Evolutionary conservation across 2,113 vertebrate genomes (phyloP).

Genomic region (Camelus bactrianus): DNA sequence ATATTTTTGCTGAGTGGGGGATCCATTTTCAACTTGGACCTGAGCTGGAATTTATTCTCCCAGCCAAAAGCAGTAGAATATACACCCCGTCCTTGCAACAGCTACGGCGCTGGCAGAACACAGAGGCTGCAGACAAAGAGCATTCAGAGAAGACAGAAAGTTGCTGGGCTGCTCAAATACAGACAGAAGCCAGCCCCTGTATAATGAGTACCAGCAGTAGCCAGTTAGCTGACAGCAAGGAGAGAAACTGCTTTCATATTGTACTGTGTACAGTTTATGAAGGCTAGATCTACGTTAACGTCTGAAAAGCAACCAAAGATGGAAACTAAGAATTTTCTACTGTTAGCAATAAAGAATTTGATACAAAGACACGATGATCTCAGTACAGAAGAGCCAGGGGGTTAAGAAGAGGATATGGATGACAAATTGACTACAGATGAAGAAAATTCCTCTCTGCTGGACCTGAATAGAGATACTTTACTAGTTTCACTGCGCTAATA

Average conservation of each 20-base stretch:
- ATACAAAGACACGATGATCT: neutral
- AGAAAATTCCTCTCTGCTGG: neutral
- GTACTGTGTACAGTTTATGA: neutral
- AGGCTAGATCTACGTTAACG: neutral
- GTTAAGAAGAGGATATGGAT: neutral
- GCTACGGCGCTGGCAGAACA: conserved; percentile 12
- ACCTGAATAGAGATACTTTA: neutral
- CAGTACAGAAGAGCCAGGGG: neutral
- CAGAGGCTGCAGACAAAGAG: conserved; percentile 42
- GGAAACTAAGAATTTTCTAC: neutral
- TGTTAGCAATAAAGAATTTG: neutral
- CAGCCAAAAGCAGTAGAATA: conserved; percentile 53
- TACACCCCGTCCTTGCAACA: neutral
- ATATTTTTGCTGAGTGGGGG: conserved; percentile 50
- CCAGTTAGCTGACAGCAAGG: conserved; percentile 44
- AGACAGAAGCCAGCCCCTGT: conserved; percentile 67
- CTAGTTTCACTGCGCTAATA: neutral
- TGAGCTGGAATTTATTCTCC: conserved; percentile 64
- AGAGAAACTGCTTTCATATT: neutral
- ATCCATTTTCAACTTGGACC: conserved; percentile 73
- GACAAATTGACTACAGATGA: neutral
- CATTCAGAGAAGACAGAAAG: conserved; percentile 62
- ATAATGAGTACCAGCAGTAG: conserved; percentile 44
- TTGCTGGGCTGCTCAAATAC: neutral
- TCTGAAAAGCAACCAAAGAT: neutral